Percentiles rank a stretch among this genome's conserved stretches.
phyloP scores from a whole-genome alignment of 2,888 invertebrate species.

The Callosobruchus maculatus region DNA sequence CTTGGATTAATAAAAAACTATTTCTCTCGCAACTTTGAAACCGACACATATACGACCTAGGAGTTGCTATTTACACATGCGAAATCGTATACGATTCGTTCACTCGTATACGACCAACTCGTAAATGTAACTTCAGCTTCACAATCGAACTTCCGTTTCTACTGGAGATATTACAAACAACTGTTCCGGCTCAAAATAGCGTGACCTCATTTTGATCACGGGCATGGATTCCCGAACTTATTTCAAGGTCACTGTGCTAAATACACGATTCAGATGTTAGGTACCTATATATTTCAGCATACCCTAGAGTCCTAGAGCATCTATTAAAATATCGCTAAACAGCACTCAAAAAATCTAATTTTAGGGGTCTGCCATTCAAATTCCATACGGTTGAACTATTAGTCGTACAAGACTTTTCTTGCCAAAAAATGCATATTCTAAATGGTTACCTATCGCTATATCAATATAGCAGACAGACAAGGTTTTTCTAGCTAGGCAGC shows the following conservation, averaged over 20 bases:
- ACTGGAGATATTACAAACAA: neutral
- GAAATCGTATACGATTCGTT: too few species aligned
- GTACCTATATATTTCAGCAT: neutral
- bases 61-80: too few species aligned
- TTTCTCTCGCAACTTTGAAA: too few species aligned
- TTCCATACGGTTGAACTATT: neutral
- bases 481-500: too few species aligned
- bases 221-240: neutral
- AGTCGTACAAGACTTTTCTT: neutral
- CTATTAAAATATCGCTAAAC: neutral
- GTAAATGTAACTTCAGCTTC: too few species aligned
- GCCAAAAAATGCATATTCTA: neutral
- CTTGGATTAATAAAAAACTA: too few species aligned
- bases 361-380: neutral
- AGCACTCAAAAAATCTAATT: neutral
- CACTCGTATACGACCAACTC: too few species aligned
- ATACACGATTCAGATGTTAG: neutral
- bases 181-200: neutral
- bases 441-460: neutral
- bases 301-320: neutral
- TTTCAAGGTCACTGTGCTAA: neutral
- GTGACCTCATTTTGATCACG: neutral
- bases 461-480: too few species aligned
- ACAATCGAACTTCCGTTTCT: neutral
- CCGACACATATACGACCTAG: too few species aligned